Evolutionary conservation across 2,797 vertebrate genomes (phyloP), one percentile per base, ranked within the genome.

Genomic region (Fratercula arctica): DNA sequence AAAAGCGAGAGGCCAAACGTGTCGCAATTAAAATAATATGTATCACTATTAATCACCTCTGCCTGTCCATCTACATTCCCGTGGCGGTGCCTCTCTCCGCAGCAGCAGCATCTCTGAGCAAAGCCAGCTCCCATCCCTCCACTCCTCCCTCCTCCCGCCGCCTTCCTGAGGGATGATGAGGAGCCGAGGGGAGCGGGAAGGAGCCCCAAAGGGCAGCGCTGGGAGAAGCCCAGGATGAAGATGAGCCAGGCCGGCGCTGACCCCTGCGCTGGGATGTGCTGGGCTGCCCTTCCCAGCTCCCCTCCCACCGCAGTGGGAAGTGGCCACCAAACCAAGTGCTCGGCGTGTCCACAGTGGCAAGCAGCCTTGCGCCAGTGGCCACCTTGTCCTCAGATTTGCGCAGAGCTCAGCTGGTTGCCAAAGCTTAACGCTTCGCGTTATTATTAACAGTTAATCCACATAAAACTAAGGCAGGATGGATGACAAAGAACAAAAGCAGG

Each of bases 21-120:
- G 69, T 83, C 82, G 95, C 93, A 77, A 67, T 96, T 96, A 84
- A 96, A 96, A 95, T 90, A 76, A 73, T 81, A 92, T 31, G 43
- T 79, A 70, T 85, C 66, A 67, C 69, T 81, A 76, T 91, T 95
- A 92, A 95, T 92, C 94, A 92, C 94, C 72, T 87, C 77, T 87
- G 85, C 76, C 85, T 88, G 89, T 66, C 77, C 46, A 0, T 88
- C 87, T 50, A 37, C 92, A 43, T 93, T 91, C 82, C 89, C 8
- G 5, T 13, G 79, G 31, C 18, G 1, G 46, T 82, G 81, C 70
- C 72, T 88, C 41, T 60, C 82, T 50, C 76, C 5, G 5, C 56
- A 72, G 60, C 43, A 57, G 48, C 78, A 69, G 69, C 78, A 64
- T 57, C 88, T 39, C 16, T 11, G 67, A 83, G 45, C 9, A 61